Percentiles rank a stretch among this genome's conserved stretches.
These are phyloP conservation scores for Lasioglossum villosulum DNA, from an alignment of 2,888 invertebrate genomes.

Conservation along the genomic window DNA sequence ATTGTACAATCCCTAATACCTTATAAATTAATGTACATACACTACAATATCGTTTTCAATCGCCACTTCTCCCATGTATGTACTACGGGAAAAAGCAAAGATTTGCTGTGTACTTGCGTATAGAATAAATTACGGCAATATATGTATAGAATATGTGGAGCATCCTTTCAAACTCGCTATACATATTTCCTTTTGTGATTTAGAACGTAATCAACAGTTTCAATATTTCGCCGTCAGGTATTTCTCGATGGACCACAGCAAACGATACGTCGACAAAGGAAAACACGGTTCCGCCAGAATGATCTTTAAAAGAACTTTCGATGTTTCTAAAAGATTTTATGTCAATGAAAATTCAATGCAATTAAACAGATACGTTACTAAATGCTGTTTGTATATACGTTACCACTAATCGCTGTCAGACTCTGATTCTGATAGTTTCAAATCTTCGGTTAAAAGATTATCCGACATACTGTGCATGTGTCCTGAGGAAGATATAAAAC, in stretches of 20 bases:
- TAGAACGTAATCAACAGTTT: conserved; percentile 29
- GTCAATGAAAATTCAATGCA: not conserved
- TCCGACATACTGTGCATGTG: conserved; percentile 85
- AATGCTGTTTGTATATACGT: conserved; percentile 13
- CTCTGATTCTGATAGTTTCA: conserved; percentile 94
- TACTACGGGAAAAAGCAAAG: conserved; percentile 37
- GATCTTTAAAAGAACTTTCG: conserved; percentile 25
- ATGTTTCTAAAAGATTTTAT: conserved; percentile 32
- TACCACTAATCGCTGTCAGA: conserved; percentile 89
- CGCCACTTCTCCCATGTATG: conserved; percentile 31
- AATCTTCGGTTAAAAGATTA: conserved; percentile 92
- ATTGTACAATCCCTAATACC: conserved; percentile 71
- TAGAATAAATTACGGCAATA: conserved; percentile 37
- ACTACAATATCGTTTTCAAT: conserved; percentile 47
- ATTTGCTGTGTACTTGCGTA: conserved; percentile 18
- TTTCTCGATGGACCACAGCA: conserved; percentile 8
- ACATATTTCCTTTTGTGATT: conserved; percentile 16
- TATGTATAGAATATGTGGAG: conserved; percentile 32
- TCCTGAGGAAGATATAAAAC: conserved; percentile 73
- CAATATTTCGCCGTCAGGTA: conserved; percentile 19
- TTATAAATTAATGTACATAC: conserved; percentile 64
- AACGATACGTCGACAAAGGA: conserved; percentile 15
- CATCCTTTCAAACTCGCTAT: conserved; percentile 25
- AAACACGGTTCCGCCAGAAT: conserved; percentile 4
- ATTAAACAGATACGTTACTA: not conserved